Evolutionary conservation across 1,140 invertebrate species (phyloP), one percentile per base, ranked within the genome.

Genomic region (Drosophila athabasca): DNA sequence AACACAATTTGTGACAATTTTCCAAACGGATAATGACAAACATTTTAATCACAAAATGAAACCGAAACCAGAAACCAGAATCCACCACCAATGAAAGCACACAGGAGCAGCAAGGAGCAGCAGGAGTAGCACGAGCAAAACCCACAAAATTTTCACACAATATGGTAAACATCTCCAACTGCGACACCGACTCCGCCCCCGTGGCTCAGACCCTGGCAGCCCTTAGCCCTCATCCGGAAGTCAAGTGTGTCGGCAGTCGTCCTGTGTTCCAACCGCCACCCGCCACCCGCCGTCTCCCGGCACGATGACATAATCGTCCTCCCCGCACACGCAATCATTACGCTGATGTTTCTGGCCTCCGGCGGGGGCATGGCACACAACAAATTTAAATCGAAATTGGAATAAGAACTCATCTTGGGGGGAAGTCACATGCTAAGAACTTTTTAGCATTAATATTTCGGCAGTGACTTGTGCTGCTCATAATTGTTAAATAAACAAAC

Each of bases 1-100:
- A 90, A 90, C 82, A 90, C 89, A 90, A 90, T 90, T 85, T 77
- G 76, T 70, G 87, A 90, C 89, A 90, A 82, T 90, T 90, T 90
- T 90, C 89, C 89, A 89, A 90, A 73, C 89, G 88, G 89, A 90
- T 90, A 90, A 90, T 90, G 81, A 85, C 89, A 76, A 90, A 89
- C 81, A 90, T 89, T 82, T 90, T 90, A 90, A 83, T 88, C 84
- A 87, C 51, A 80, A 84, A 85, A 84, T 60, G 70, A 76, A 71
- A 66, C 78, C 45, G 46, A 61, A 74, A 50, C 50, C 70, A 39
- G 17, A 71, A 50, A 44, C 55, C 54, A 22, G 39, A 43, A 62
- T 46, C 61, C 31, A 54, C 53, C 53, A 62, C 48, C 44, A 43
- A 57, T 24, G 44, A 35, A 29, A n/a, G 35, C 3, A 39, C 35